These are phyloP conservation scores for Parus major DNA, from an alignment of 2,113 vertebrate species.

Conservation along the genomic window DNA sequence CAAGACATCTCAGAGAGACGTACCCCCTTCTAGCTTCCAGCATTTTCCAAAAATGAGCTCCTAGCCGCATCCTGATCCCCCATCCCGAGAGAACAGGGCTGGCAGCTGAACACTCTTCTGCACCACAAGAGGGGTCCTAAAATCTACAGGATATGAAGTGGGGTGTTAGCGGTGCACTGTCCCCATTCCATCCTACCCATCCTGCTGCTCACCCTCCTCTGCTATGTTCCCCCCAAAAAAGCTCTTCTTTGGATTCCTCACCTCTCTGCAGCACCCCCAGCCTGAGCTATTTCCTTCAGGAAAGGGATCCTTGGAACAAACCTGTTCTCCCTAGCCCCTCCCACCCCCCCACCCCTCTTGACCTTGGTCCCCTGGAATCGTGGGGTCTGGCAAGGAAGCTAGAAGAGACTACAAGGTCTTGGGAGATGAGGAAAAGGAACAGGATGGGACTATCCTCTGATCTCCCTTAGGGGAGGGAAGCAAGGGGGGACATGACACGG, in stretches of 20 bases:
- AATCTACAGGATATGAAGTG: background rate
- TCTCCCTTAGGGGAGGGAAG: background rate
- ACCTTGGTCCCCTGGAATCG: background rate
- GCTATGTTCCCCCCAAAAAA: fast-evolving
- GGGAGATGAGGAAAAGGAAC: background rate
- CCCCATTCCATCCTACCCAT: no score
- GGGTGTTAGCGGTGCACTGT: background rate
- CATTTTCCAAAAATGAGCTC: background rate
- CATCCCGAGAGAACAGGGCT: background rate
- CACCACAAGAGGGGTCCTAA: background rate
- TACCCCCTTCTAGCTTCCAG: background rate
- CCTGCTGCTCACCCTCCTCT: background rate
- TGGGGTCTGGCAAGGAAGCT: background rate
- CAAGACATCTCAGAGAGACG: conserved; percentile 18
- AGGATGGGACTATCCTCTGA: background rate
- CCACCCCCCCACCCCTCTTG: background rate
- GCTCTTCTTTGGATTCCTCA: background rate
- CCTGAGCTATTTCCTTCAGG: background rate
- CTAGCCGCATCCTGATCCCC: background rate
- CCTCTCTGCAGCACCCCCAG: background rate
- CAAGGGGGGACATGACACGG: no score
- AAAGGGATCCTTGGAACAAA: background rate
- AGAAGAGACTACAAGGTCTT: background rate
- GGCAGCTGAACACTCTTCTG: background rate
- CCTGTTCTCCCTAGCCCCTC: background rate